phyloP scores from a whole-genome alignment of 2,888 invertebrate genomes.

The Andricus curvator region DNA sequence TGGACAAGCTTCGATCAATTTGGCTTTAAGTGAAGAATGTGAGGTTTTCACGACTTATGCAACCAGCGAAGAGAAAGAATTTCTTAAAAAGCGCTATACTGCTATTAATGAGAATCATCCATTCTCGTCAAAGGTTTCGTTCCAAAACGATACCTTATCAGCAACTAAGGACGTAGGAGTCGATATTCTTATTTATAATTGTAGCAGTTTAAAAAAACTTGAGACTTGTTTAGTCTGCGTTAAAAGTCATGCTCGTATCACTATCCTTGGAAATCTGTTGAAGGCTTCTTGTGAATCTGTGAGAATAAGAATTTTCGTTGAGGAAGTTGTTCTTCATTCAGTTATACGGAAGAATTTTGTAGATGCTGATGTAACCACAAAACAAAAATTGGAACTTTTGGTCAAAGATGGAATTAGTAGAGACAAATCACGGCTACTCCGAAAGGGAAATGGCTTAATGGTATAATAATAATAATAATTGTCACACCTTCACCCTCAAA shows the following conservation, averaged over 20 bases:
- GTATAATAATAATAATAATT: no score
- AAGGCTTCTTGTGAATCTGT: conserved; percentile 79
- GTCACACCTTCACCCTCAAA: no score
- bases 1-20: no score
- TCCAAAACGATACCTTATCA: no score
- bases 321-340: conserved; percentile 73
- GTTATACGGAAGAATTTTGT: conserved; percentile 64
- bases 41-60: conserved; percentile 82
- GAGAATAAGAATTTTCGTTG: conserved; percentile 57
- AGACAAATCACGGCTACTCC: no score
- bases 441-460: no score
- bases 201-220: no score
- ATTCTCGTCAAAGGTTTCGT: no score
- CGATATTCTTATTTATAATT: no score
- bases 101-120: conserved; percentile 81
- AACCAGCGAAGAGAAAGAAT: conserved; percentile 79
- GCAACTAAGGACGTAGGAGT: no score
- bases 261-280: conserved; percentile 78
- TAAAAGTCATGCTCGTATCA: conserved; percentile 77
- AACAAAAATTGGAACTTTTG: conserved; percentile 80
- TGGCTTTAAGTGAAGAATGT: no score
- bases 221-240: conserved; percentile 81
- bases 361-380: conserved; percentile 79
- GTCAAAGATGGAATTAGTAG: conserved; percentile 78
- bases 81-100: conserved; percentile 80